Evolutionary conservation across 2,888 invertebrate species (phyloP), one percentile per base, ranked within the genome.

Genomic region (Mechanitis messenoides): DNA sequence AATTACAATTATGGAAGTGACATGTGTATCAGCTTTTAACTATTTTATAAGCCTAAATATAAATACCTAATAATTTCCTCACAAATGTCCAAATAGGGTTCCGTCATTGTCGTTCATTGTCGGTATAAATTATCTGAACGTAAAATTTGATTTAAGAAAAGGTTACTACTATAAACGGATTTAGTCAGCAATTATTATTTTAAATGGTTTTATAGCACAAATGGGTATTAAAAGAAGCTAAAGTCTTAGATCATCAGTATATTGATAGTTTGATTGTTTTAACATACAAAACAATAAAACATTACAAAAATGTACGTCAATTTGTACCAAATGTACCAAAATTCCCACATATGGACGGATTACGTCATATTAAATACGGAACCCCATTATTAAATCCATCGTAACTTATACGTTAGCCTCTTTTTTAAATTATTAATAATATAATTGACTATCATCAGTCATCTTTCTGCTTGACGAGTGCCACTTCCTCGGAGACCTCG

Each of bases 401-500:
- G 9, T 11, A 42, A 11, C 42, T 7, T 9, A 42, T 42, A 42
- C 42, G 9, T 9, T 31, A 50, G 50, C 50, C 50, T 50, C 50
- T 50, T 31, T 50, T 42, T 9, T 11, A 31, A 58, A 20, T 28
- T 55, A 47, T 58, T 42, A 33, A 46, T 45, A 54, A 59, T 45
- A 6, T 12, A 33, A 3, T 31, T 33, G 56, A 33, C 42, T 47
- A 31, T 55, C 46, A 56, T 64, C 58, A 87, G 67, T 87, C 83
- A 28, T 79, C 77, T 67, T 88, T 90, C 57, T 80, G 64, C 63
- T 87, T 84, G 3, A 74, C 45, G 0, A 84, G 81, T 60, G 76
- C 76, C 45, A 74, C 3, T 46, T 84, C 86, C 0, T 85, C 87
- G 0, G 88, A 79, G 33, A 68, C 80, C 67, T 92, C 92, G 56